These are phyloP conservation scores for Caloenas nicobarica DNA, from an alignment of 2,113 vertebrate genomes.

Conservation along the genomic window DNA sequence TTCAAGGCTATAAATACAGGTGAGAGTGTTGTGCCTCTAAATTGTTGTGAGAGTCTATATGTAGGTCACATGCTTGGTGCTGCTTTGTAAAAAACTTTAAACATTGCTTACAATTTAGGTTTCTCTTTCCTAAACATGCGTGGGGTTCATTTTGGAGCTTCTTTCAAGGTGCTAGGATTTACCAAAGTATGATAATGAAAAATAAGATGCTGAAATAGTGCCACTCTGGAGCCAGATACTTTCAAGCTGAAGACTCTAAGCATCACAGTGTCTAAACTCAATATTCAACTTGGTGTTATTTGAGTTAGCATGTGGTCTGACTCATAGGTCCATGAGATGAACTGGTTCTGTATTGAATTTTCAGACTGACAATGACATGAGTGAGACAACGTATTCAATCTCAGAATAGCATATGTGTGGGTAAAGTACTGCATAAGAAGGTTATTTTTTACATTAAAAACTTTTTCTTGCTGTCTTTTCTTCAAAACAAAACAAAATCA, in stretches of 20 bases:
- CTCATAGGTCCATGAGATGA: not conserved
- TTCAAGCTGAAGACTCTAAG: not conserved
- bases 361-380: conserved; percentile 23
- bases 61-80: not conserved
- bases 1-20: not conserved
- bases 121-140: not conserved
- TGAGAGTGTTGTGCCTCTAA: not conserved
- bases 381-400: not conserved
- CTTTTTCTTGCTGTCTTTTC: not conserved
- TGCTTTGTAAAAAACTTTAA: not conserved
- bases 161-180: not conserved
- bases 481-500: not conserved
- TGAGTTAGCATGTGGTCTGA: not conserved
- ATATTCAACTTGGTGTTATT: not conserved
- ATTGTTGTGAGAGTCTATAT: not conserved
- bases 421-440: not conserved
- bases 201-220: not conserved
- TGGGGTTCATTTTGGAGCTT: accelerated
- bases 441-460: not conserved
- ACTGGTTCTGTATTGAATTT: not conserved
- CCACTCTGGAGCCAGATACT: not conserved
- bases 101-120: not conserved
- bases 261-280: not conserved
- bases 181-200: not conserved
- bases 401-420: not conserved